Evolutionary conservation across 2,797 vertebrate species (phyloP), one percentile per base, ranked within the genome.

Genomic region (Pipistrellus kuhlii): DNA sequence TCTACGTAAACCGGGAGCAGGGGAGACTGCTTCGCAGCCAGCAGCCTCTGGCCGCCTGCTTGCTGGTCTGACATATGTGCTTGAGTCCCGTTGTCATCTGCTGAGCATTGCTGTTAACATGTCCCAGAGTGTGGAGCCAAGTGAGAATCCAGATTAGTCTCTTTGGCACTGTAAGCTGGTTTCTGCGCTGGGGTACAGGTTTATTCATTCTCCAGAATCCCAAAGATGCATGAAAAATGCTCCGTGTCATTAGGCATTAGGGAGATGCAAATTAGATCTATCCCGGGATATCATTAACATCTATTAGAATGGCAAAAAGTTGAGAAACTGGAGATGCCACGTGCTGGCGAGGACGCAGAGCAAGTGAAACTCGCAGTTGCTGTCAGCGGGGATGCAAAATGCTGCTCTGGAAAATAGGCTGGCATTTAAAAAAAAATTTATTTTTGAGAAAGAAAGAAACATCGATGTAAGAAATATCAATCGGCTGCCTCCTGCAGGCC

Each of bases 131-230:
- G 48, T 48, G 25, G 10, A 68, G 80, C 51, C 82, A 71, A 88
- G 44, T 38, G 27, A 14, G 75, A 77, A 77, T 59, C 23, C 38
- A 35, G 2, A 7, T 8, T 48, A 17, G 27, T 72, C 44, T 93
- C 23, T 73, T 78, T 20, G 55, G 44, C 30, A n/a, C 38, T 44
- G n/a, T 57, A 71, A 77, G 35, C 64, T 71, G 57, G n/a, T 71
- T 80, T 90, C 72, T 51, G 77, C 76, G 15, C 85, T 76, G n/a
- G 14, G n/a, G 27, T 44, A 66, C 6, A 44, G 23, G 57, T 30
- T 92, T 71, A 38, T 32, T 80, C 62, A 87, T 90, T 51, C 77
- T 69, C 38, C 83, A 46, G 83, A 87, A 87, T 64, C 75, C 38
- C 62, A 71, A 75, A 25, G 46, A 18, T 7, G 53, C 51, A 64